phyloP scores from a whole-genome alignment of 2,797 vertebrate species.

The Silurus aristotelis region DNA sequence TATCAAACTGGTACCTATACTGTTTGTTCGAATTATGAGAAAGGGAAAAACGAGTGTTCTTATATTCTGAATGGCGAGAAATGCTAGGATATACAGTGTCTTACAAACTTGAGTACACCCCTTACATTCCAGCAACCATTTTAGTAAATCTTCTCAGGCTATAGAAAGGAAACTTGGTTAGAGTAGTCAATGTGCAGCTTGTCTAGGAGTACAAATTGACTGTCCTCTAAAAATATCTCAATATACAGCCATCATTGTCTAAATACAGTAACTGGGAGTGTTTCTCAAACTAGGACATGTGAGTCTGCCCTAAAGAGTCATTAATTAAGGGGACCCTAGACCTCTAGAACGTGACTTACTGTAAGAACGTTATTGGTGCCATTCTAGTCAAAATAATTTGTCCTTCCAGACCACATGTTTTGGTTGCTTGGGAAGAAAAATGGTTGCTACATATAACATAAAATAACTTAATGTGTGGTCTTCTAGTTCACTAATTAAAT shows the following conservation, averaged over 20 bases:
- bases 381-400: neutral
- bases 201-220: too few species aligned
- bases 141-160: too few species aligned
- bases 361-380: neutral
- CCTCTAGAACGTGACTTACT: neutral
- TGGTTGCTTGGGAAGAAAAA: neutral
- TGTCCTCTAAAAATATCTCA: too few species aligned
- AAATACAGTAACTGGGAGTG: too few species aligned
- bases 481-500: neutral
- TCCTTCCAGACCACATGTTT: neutral
- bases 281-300: neutral
- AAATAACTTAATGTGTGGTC: neutral
- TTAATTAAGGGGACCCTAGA: neutral
- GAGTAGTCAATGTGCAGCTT: too few species aligned
- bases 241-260: too few species aligned
- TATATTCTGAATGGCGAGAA: neutral
- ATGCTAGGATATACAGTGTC: neutral
- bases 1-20: neutral
- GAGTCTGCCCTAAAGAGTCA: neutral
- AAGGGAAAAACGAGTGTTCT: neutral
- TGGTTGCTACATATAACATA: neutral
- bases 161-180: too few species aligned
- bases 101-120: neutral
- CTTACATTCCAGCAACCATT: too few species aligned
- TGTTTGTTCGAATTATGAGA: neutral